A percentile compares a stretch with the other conserved stretches of the same genome.
Evolutionary conservation across 2,888 invertebrate species (phyloP).

Genomic region (Cephus sareptanus): DNA sequence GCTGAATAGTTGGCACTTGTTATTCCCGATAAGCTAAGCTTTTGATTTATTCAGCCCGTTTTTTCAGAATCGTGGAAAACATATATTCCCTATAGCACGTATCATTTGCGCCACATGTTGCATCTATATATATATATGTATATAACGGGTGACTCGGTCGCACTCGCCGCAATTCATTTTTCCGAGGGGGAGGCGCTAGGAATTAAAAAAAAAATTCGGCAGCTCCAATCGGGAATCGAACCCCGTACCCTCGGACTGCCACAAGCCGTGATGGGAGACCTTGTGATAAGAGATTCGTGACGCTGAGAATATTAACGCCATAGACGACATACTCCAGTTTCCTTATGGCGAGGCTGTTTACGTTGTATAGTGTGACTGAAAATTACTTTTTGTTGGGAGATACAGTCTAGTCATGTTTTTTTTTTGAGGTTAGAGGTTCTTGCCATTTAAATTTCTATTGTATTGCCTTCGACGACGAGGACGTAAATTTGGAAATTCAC

Average conservation of each 20-base stretch:
- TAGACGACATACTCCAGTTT: background rate
- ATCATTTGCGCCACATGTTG: background rate
- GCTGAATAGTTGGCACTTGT: background rate
- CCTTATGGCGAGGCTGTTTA: background rate
- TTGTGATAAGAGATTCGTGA: too few relatives aligned
- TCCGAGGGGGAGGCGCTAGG: too few relatives aligned
- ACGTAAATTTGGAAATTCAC: background rate
- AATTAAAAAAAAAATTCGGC: too few relatives aligned
- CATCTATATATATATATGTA: too few relatives aligned
- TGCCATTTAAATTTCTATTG: background rate
- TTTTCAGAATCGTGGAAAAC: too few relatives aligned
- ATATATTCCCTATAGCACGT: background rate
- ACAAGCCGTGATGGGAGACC: too few relatives aligned
- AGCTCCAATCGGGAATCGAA: too few relatives aligned
- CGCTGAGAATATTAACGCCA: background rate
- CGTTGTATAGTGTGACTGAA: accelerated
- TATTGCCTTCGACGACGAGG: background rate
- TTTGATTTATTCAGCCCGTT: background rate
- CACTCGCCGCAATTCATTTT: too few relatives aligned
- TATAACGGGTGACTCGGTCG: too few relatives aligned
- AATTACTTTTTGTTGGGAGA: background rate
- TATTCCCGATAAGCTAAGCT: background rate
- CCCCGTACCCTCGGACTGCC: too few relatives aligned
- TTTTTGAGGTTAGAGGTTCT: background rate
- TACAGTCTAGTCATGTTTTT: background rate